phyloP scores from a whole-genome alignment of 2,888 invertebrate species.

The Apantesis nais region DNA sequence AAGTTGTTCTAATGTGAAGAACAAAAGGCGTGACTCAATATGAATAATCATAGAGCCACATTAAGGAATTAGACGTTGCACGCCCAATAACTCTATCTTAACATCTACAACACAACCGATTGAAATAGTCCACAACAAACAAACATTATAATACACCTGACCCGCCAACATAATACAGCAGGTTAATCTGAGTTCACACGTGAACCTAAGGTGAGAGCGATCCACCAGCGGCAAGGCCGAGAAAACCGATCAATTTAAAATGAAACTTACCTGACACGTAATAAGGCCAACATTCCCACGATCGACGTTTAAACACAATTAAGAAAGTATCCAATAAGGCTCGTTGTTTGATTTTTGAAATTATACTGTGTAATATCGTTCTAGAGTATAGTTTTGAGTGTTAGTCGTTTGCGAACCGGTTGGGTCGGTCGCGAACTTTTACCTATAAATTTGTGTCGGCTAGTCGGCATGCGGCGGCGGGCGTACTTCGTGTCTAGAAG shows the following conservation, averaged over 20 bases:
- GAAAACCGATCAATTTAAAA: constrained; percentile 68
- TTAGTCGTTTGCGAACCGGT: constrained; percentile 66
- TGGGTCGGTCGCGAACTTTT: constrained; percentile 84
- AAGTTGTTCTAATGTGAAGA: constrained; percentile 49
- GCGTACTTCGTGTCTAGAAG: constrained; percentile 71
- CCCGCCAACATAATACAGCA: constrained; percentile 71
- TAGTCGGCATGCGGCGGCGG: constrained; percentile 71
- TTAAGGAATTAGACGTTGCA: constrained; percentile 74
- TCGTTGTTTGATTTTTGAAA: constrained; percentile 55
- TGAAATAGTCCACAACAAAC: constrained; percentile 70
- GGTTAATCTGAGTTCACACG: constrained; percentile 84
- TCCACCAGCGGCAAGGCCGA: constrained; percentile 83
- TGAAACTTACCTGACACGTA: constrained; percentile 62
- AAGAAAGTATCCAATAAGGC: constrained; percentile 84
- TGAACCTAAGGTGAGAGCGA: constrained; percentile 84
- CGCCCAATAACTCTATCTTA: constrained; percentile 75
- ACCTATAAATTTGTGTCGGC: constrained; percentile 86
- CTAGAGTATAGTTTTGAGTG: constrained; percentile 65
- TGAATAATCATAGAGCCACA: constrained; percentile 74
- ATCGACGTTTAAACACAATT: constrained; percentile 73
- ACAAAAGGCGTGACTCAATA: constrained; percentile 75
- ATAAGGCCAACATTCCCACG: constrained; percentile 78
- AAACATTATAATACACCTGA: constrained; percentile 68
- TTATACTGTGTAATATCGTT: constrained; percentile 58
- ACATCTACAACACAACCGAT: constrained; percentile 68